Evolutionary conservation across 2,888 invertebrate genomes (phyloP), one percentile per base, ranked within the genome.

Genomic region (Mythimna loreyi): DNA sequence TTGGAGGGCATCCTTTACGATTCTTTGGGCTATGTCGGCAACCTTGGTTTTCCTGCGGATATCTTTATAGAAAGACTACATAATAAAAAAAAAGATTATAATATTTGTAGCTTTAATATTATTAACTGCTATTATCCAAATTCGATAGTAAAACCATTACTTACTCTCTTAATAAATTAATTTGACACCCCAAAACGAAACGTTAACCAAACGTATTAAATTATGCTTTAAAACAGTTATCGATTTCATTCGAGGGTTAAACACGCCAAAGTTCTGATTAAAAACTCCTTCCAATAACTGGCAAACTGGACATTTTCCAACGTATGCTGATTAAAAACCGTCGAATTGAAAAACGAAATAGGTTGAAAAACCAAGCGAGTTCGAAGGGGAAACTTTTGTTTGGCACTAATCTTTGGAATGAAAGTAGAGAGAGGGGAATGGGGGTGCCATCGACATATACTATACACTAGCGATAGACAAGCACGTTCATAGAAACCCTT

Each of bases 241-340:
- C 68, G 60, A 76, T 72, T 60, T 30, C 56, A 63, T 57, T 40
- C 43, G 40, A 67, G 21, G 53, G 30, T 45, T 68, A 78, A 67
- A 81, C 72, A 77, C 63, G 81, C 65, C 68, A 68, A 81, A 80
- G 57, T 80, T 80, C 71, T 84, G 85, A 84, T 82, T 78, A 84
- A 80, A 70, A 86, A 82, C 82, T 81, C 80, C 83, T 84, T 75
- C 85, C 85, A 84, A 86, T 87, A 86, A 80, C 75, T 75, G 77
- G 78, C 70, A 78, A 47, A 84, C 90, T 88, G 91, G 91, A 89
- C 90, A 86, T 87, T 87, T 88, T 91, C 90, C 90, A 91, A 88
- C 86, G 77, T 75, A 67, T 81, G 76, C 89, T 92, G 92, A 92
- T 92, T 92, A 92, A 92, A 92, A 92, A 88, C 87, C 81, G 80